phyloP scores from a whole-genome alignment of 2,888 invertebrate genomes.

The Lepidochitona cinerea region DNA sequence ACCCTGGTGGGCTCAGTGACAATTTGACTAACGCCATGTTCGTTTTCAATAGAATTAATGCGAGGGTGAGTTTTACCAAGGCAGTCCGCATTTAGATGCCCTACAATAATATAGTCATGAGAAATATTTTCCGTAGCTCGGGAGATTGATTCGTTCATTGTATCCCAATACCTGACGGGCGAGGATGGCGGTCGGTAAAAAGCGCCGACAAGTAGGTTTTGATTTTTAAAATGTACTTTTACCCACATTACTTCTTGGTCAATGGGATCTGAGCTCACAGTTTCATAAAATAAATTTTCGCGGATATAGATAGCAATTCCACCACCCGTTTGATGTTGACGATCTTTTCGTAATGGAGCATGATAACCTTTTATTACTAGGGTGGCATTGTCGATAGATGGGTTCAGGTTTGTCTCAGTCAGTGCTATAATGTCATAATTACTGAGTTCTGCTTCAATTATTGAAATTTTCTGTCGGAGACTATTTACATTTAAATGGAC shows the following conservation, averaged over 20 bases:
- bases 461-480: neutral
- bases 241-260: neutral
- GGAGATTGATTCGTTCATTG: neutral
- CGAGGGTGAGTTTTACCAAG: neutral
- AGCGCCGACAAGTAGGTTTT: neutral
- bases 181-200: neutral
- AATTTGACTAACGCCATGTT: neutral
- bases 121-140: neutral
- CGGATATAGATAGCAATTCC: neutral
- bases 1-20: neutral
- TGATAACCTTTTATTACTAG: neutral
- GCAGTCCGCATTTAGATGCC: neutral
- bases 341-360: neutral
- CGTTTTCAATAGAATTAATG: neutral
- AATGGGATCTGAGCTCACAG: neutral
- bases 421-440: neutral
- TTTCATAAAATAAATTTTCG: neutral
- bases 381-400: neutral
- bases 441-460: neutral
- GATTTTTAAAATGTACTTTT: neutral
- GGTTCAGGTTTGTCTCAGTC: neutral
- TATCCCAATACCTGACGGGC: neutral
- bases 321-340: neutral
- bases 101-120: neutral
- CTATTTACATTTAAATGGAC: neutral